phyloP scores from a whole-genome alignment of 2,113 vertebrate species.

The Phaethornis superciliosus region DNA sequence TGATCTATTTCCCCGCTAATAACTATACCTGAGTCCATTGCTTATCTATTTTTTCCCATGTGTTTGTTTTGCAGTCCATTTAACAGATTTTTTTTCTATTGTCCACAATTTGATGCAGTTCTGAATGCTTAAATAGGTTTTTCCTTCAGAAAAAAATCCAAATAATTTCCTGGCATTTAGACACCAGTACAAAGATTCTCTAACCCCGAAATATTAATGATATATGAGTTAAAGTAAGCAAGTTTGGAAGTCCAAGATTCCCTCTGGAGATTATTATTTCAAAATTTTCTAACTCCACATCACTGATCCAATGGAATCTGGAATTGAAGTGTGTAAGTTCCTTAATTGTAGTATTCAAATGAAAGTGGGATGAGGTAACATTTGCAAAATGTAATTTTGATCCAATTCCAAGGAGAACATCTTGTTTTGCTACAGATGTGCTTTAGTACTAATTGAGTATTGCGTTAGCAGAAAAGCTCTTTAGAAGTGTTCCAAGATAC shows the following conservation, averaged over 20 bases:
- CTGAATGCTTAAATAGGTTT: neutral
- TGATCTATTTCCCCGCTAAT: neutral
- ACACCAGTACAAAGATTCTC: slow-evolving; percentile 14
- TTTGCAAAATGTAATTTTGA: slow-evolving; percentile 62
- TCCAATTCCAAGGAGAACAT: slow-evolving; percentile 59
- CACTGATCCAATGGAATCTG: neutral
- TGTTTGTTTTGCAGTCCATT: neutral
- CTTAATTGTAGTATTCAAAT: slow-evolving; percentile 35
- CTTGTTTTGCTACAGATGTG: slow-evolving; percentile 51
- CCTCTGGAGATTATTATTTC: slow-evolving; percentile 23
- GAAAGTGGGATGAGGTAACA: slow-evolving; percentile 37
- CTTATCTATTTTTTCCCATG: neutral
- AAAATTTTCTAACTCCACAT: slow-evolving; percentile 12
- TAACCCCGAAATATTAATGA: slow-evolving; percentile 1
- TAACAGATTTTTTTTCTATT: neutral
- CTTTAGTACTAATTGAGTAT: slow-evolving; percentile 61
- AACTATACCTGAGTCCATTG: neutral
- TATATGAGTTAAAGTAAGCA: slow-evolving; percentile 8
- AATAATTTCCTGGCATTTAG: slow-evolving; percentile 37
- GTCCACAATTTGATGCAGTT: slow-evolving; percentile 23
- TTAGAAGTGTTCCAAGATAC: slow-evolving; percentile 33
- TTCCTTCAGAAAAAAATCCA: neutral
- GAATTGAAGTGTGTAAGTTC: slow-evolving; percentile 6
- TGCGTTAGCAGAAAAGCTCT: slow-evolving; percentile 34
- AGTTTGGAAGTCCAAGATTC: slow-evolving; percentile 14